Conservation (phyloP, 2,888 invertebrate species). For the Leptinotarsa rubiginosa region DNA sequence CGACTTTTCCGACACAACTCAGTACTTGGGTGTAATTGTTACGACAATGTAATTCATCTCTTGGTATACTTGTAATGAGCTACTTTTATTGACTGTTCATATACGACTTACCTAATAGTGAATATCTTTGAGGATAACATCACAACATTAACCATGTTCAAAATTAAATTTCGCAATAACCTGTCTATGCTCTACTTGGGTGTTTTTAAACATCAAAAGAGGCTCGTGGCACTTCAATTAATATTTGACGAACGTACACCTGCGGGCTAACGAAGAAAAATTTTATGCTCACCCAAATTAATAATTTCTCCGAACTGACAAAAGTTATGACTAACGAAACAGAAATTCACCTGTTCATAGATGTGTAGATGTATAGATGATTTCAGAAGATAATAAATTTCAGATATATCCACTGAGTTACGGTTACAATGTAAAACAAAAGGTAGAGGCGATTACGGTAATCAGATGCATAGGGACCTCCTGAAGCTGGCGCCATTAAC, state of each 20-base stretch:
- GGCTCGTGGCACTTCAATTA: conserved; percentile 13
- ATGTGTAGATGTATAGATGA: conserved; percentile 10
- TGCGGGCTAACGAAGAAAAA: conserved; percentile 8
- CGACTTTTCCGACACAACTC: no score
- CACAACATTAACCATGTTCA: neutral
- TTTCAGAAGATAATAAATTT: conserved; percentile 8
- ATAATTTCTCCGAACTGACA: conserved; percentile 13
- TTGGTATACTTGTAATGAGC: no score
- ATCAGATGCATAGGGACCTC: neutral
- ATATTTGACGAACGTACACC: conserved; percentile 2
- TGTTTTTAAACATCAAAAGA: neutral
- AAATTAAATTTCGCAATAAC: neutral
- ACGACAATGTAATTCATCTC: no score
- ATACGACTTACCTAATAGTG: no score
- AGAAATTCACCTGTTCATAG: conserved; percentile 11
- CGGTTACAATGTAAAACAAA: conserved; percentile 10
- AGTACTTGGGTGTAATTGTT: no score
- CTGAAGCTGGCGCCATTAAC: neutral
- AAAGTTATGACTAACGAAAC: conserved; percentile 17
- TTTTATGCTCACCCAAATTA: conserved; percentile 13
- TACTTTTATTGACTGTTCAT: no score
- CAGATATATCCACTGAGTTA: neutral
- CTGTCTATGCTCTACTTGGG: neutral
- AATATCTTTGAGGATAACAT: no score
- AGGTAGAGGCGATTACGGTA: conserved; percentile 7